A percentile compares a stretch with the other conserved stretches of the same genome.
phyloP scores from a whole-genome alignment of 1,140 invertebrate species.

The Triops cancriformis region DNA sequence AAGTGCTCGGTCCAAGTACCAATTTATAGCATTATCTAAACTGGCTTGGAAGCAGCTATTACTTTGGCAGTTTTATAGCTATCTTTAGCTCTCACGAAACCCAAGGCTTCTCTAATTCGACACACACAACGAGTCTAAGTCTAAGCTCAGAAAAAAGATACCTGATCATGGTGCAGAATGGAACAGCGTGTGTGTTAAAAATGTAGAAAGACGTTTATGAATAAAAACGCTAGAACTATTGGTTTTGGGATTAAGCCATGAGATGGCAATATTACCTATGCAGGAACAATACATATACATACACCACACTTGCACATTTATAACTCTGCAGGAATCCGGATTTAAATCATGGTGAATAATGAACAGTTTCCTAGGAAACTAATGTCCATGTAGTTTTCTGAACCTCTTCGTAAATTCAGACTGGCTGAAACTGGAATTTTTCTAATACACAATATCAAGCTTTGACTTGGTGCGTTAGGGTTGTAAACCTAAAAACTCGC shows the following conservation, averaged over 20 bases:
- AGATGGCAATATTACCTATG: slow-evolving; percentile 5
- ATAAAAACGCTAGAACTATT: neutral
- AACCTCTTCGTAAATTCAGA: too few relatives aligned
- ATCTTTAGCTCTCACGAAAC: neutral
- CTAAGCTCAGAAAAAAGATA: neutral
- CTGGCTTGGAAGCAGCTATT: slow-evolving; percentile 8
- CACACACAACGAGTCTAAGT: neutral
- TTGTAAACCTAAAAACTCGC: too few relatives aligned
- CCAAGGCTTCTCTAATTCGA: neutral
- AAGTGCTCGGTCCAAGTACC: neutral
- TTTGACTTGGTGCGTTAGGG: too few relatives aligned
- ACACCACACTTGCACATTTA: neutral
- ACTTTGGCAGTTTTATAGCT: neutral
- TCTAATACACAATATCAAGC: too few relatives aligned
- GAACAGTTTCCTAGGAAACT: neutral
- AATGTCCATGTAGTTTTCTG: too few relatives aligned
- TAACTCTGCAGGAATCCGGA: neutral
- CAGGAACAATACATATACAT: neutral
- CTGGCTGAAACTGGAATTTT: too few relatives aligned
- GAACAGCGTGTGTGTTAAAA: too few relatives aligned
- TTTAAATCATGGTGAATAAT: neutral
- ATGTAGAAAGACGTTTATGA: neutral
- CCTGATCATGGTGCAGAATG: neutral
- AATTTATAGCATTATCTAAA: neutral
- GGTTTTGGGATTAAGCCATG: neutral